Evolutionary conservation across 2,113 vertebrate genomes (phyloP).

Genomic region (Salvator merianae): DNA sequence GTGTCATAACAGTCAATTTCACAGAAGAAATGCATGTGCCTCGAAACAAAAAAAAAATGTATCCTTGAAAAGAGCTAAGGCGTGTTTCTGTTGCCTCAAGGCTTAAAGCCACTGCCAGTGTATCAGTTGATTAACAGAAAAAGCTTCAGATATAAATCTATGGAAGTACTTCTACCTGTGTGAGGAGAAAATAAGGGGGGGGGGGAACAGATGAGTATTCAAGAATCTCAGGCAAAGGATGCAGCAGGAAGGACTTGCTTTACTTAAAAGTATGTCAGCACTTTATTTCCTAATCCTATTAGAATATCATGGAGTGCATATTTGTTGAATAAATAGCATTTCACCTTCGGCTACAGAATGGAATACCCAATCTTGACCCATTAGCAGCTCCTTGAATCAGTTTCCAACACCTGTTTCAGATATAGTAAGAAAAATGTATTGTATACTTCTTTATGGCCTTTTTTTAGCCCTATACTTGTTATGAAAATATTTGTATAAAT

Average conservation of each 20-base stretch:
- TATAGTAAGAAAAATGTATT: not conserved
- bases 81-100: not conserved
- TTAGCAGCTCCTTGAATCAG: constrained; percentile 2
- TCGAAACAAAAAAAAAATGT: not conserved
- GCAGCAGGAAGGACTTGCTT: not conserved
- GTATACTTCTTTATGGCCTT: constrained; percentile 20
- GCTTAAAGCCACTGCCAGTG: not conserved
- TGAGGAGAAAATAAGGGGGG: not conserved
- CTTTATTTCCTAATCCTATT: constrained; percentile 25
- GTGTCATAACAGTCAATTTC: not conserved
- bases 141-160: not conserved
- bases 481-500: not conserved
- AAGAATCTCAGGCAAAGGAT: not conserved
- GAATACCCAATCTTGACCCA: constrained; percentile 22
- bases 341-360: not conserved
- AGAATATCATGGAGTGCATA: not conserved
- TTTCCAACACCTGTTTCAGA: constrained; percentile 42
- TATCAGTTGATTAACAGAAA: not conserved
- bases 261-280: not conserved
- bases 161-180: not conserved
- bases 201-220: not conserved
- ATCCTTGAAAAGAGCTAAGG: not conserved
- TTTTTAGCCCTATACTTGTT: not conserved
- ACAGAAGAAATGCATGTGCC: not conserved
- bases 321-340: constrained; percentile 30